Evolutionary conservation across 92 coral and sea anemone genomes (phyloP).

Genomic region (Zoanthus solanderi): DNA sequence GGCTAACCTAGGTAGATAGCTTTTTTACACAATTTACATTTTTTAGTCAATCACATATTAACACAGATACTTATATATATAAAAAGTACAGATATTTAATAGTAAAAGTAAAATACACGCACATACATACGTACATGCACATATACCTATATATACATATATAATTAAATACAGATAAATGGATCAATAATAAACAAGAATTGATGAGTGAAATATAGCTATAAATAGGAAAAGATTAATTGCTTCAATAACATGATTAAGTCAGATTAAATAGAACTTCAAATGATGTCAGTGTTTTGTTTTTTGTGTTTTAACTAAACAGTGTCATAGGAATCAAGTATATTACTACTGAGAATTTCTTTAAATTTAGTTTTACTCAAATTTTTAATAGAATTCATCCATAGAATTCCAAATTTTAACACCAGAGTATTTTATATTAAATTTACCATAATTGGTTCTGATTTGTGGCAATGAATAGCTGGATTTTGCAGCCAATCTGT

Average conservation of each 20-base stretch:
- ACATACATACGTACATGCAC: not conserved
- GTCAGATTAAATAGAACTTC: constrained; percentile 4
- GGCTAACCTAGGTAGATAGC: not conserved
- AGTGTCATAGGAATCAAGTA: not conserved
- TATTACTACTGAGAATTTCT: too few relatives aligned
- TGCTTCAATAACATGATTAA: not conserved
- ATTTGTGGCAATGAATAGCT: too few relatives aligned
- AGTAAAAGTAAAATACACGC: constrained; percentile 4
- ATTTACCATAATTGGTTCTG: too few relatives aligned
- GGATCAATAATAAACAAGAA: not conserved
- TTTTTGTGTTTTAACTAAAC: not conserved
- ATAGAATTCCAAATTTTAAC: too few relatives aligned
- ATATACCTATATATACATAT: not conserved
- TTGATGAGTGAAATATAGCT: constrained; percentile 1
- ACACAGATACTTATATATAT: not conserved
- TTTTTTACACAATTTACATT: constrained; percentile 4
- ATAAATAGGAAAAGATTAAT: not conserved
- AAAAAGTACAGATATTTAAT: not conserved
- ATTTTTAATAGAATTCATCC: not conserved
- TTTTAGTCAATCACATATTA: constrained; percentile 1
- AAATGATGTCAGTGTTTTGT: constrained; percentile 3
- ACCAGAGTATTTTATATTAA: too few relatives aligned
- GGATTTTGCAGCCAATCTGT: not conserved
- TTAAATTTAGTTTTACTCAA: not conserved
- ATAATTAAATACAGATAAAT: not conserved